A percentile compares a stretch with the other conserved stretches of the same genome.
phyloP scores from a whole-genome alignment of 2,888 invertebrate species.

The Scaptomyza parva region DNA sequence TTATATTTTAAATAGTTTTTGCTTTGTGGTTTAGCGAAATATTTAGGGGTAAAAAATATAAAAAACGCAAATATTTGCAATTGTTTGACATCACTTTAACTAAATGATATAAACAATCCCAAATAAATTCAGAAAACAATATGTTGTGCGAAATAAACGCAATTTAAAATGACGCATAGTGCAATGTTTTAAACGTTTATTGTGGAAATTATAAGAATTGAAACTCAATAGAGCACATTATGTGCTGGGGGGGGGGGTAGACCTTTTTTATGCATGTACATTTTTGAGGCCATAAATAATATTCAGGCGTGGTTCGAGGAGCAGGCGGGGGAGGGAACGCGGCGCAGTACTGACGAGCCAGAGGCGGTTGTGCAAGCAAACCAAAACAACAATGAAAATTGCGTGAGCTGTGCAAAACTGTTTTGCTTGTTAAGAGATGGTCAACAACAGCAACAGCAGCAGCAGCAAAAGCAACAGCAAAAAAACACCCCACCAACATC shows the following conservation, averaged over 20 bases:
- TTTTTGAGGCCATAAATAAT: conserved; percentile 67
- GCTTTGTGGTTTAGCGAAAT: no score
- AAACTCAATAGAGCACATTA: conserved; percentile 50
- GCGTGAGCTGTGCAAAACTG: conserved; percentile 72
- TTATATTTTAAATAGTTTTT: no score
- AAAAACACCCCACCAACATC: conserved; percentile 14
- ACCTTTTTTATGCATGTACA: conserved; percentile 21
- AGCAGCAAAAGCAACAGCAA: conserved; percentile 10
- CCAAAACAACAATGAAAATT: conserved; percentile 59
- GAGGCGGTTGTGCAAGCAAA: conserved; percentile 21
- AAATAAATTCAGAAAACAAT: no score
- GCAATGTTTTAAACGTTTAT: conserved; percentile 5
- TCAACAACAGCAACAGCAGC: conserved; percentile 44
- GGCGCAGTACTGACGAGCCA: neutral
- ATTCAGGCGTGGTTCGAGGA: conserved; percentile 2
- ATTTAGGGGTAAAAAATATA: no score
- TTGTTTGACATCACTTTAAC: no score
- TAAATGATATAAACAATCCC: no score
- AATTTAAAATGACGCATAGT: neutral
- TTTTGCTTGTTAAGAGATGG: conserved; percentile 68
- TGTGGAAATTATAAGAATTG: conserved; percentile 32
- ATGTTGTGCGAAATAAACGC: neutral
- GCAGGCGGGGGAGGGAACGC: neutral
- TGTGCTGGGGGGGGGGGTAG: conserved; percentile 7
- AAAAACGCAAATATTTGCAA: no score